phyloP scores from a whole-genome alignment of 2,888 invertebrate genomes.

The Tanytarsus gracilentus region DNA sequence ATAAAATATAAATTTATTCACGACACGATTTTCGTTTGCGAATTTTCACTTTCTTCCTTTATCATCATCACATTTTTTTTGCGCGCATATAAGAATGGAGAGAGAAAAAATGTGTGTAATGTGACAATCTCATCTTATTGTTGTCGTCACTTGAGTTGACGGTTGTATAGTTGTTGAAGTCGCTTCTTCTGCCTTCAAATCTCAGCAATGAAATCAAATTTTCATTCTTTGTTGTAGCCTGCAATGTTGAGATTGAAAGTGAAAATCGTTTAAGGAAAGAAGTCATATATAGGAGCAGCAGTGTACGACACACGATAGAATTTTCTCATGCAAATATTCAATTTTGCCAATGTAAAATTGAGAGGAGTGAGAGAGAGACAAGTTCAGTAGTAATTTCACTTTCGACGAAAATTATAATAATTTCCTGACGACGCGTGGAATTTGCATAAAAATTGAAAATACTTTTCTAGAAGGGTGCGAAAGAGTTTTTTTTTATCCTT shows the following conservation, averaged over 20 bases:
- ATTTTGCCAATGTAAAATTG: slow-evolving; percentile 4
- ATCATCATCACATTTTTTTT: slow-evolving; percentile 2
- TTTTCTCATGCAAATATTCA: slow-evolving; percentile 14
- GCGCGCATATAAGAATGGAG: background rate
- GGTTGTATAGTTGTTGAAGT: too few species aligned
- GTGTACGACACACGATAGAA: background rate
- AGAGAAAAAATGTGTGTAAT: slow-evolving; percentile 14
- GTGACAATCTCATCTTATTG: slow-evolving; percentile 25
- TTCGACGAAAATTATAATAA: slow-evolving; percentile 15
- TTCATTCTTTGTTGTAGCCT: too few species aligned
- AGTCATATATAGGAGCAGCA: background rate
- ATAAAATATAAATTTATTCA: slow-evolving; percentile 19
- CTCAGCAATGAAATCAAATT: too few species aligned
- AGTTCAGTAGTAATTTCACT: slow-evolving; percentile 12
- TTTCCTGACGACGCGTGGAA: background rate
- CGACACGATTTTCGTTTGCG: slow-evolving; percentile 26
- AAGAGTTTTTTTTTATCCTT: background rate
- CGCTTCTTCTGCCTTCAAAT: too few species aligned
- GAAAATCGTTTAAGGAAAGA: background rate
- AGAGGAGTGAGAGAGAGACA: background rate
- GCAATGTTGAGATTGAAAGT: background rate
- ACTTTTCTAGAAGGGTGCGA: background rate
- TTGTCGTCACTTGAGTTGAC: slow-evolving; percentile 14
- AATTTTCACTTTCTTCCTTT: slow-evolving; percentile 26
- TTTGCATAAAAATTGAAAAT: slow-evolving; percentile 20